Evolutionary conservation across 2,113 vertebrate species (phyloP).

Genomic region (Willisornis vidua): DNA sequence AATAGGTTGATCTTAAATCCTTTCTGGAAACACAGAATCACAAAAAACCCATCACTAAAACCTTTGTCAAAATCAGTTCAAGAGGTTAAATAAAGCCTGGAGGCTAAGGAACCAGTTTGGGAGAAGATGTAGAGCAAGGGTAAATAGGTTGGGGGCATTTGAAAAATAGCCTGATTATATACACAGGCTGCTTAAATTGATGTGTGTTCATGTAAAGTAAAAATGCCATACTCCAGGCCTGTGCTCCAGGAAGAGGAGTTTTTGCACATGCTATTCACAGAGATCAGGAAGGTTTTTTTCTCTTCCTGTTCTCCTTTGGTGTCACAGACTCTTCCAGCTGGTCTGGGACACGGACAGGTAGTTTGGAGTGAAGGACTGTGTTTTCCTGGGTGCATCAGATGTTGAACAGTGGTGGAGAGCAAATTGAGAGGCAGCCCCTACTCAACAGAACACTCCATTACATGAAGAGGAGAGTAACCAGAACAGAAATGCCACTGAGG

Average conservation of each 20-base stretch:
- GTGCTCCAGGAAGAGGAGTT: background rate
- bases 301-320: background rate
- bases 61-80: background rate
- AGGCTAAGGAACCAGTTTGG: background rate
- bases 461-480: background rate
- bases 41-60: background rate
- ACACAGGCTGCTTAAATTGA: background rate
- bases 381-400: background rate
- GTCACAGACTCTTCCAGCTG: background rate
- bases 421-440: background rate
- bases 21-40: background rate
- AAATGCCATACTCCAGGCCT: background rate
- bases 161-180: background rate
- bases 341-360: accelerated
- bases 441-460: background rate
- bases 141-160: background rate
- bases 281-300: background rate
- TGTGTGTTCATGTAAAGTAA: background rate
- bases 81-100: background rate
- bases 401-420: background rate
- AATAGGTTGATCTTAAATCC: background rate
- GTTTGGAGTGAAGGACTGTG: background rate
- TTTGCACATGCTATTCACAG: background rate
- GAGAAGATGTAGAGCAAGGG: background rate
- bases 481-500: background rate